Conservation (phyloP, 1,140 invertebrate species). For the Bombus difficillimus region DNA sequence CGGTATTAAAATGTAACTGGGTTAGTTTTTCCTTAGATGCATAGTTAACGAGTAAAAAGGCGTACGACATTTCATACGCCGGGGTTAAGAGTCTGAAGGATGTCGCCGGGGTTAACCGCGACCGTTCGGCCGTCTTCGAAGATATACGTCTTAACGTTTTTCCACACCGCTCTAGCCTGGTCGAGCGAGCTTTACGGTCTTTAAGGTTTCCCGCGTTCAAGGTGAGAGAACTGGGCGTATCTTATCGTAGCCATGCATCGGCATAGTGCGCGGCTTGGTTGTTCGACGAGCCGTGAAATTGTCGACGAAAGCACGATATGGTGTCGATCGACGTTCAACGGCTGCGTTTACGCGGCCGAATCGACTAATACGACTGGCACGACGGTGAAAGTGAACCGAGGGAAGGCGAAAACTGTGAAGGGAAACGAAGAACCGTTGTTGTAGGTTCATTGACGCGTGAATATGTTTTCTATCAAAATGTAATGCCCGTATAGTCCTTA, state of each 20-base stretch:
- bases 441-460: too few species aligned
- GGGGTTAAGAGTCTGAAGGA: conserved; percentile 38
- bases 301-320: conserved; percentile 70
- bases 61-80: background rate
- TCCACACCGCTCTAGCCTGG: background rate
- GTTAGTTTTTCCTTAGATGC: too few species aligned
- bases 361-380: background rate
- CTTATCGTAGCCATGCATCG: conserved; percentile 60
- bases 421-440: background rate
- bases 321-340: conserved; percentile 34
- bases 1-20: too few species aligned
- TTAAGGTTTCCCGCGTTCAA: conserved; percentile 64
- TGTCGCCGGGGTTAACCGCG: conserved; percentile 7
- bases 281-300: conserved; percentile 73
- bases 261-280: conserved; percentile 60
- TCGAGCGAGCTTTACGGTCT: conserved; percentile 63
- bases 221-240: conserved; percentile 54
- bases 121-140: background rate
- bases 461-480: too few species aligned
- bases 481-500: too few species aligned
- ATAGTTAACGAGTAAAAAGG: too few species aligned
- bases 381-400: conserved; percentile 12
- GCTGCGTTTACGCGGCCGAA: background rate
- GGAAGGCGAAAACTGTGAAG: background rate
- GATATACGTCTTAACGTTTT: background rate